A percentile compares a stretch with the other conserved stretches of the same genome.
phyloP scores from a whole-genome alignment of 2,888 invertebrate genomes.

The Pseudococcus longispinus region DNA sequence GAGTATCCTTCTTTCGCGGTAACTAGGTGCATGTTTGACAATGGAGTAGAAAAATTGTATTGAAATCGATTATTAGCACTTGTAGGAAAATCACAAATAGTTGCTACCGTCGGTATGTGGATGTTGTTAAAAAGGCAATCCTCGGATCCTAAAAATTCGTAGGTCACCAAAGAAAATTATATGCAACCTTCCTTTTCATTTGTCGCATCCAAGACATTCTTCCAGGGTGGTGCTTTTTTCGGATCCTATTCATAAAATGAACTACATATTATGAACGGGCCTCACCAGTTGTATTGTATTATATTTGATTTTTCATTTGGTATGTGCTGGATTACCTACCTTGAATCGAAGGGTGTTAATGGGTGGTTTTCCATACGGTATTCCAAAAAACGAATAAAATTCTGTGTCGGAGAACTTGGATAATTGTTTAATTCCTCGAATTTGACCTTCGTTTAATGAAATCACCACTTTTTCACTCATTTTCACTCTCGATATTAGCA shows the following conservation, averaged over 20 bases:
- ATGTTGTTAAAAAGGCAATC: constrained; percentile 7
- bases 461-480: neutral
- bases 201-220: neutral
- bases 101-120: neutral
- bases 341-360: neutral
- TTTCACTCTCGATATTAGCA: no score
- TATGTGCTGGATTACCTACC: neutral
- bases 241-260: neutral
- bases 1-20: neutral
- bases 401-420: neutral
- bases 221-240: neutral
- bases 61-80: neutral
- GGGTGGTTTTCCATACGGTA: neutral
- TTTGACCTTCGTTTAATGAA: neutral
- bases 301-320: neutral
- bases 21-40: neutral
- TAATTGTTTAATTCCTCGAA: neutral
- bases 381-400: neutral
- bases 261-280: no score
- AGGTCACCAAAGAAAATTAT: neutral
- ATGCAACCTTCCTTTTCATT: neutral
- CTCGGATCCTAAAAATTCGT: neutral
- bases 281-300: no score
- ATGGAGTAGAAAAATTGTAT: neutral
- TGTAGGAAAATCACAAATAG: neutral